These are phyloP conservation scores for Caenorhabditis elegans DNA, from an alignment of 1,140 invertebrate species.

Conservation along the genomic window DNA sequence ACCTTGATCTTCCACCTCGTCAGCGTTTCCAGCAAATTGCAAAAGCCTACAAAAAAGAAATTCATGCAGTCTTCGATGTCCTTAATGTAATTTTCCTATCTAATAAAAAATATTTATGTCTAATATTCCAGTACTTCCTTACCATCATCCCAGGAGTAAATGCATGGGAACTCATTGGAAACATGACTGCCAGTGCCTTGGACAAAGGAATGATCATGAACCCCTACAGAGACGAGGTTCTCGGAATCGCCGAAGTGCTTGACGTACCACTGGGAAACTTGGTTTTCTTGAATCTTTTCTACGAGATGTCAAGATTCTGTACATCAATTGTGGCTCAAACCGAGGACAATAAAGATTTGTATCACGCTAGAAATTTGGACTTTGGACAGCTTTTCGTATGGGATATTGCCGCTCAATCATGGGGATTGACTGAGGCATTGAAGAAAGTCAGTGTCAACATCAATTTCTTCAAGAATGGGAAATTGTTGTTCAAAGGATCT, in stretches of 20 bases:
- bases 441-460: conserved; percentile 69
- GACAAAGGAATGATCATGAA: conserved; percentile 44
- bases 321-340: conserved; percentile 71
- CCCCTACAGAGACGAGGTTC: conserved; percentile 41
- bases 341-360: conserved; percentile 41
- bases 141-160: conserved; percentile 35
- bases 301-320: conserved; percentile 72
- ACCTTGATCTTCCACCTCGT: conserved; percentile 30
- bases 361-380: conserved; percentile 69
- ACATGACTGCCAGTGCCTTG: not conserved
- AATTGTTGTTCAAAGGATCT: conserved; percentile 69
- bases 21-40: conserved; percentile 38
- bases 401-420: conserved; percentile 65
- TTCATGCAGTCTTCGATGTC: conserved; percentile 38
- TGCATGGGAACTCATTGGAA: conserved; percentile 38
- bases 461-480: conserved; percentile 68
- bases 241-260: conserved; percentile 41
- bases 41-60: conserved; percentile 11
- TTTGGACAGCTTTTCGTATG: conserved; percentile 72
- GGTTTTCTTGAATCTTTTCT: conserved; percentile 72
- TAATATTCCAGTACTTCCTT: conserved; percentile 24
- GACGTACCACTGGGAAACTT: conserved; percentile 67
- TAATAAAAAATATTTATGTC: not conserved
- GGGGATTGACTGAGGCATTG: conserved; percentile 70
- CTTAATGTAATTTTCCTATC: not conserved